Evolutionary conservation across 1,140 invertebrate genomes (phyloP).

Genomic region (Brachionus plicatilis): DNA sequence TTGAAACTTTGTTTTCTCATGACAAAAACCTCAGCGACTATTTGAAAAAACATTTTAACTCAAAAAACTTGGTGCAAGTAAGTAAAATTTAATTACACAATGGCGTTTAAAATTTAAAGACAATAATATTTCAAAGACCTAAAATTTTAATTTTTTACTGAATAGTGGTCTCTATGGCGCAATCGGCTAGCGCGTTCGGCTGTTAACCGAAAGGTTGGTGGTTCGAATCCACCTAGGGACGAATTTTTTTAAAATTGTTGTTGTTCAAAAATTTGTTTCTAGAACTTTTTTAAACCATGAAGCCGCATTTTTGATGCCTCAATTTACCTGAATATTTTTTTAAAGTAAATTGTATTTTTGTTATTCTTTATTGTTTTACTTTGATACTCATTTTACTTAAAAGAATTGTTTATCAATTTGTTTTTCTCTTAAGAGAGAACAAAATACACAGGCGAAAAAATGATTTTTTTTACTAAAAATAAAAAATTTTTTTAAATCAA

Average conservation of each 20-base stretch:
- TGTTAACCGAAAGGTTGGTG: slow-evolving; percentile 35
- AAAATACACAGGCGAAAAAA: background rate
- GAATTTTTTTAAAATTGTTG: background rate
- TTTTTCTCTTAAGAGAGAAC: background rate
- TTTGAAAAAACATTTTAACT: slow-evolving; percentile 13
- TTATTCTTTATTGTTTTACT: background rate
- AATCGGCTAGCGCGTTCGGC: slow-evolving; percentile 33
- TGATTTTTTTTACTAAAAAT: background rate
- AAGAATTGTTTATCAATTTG: background rate
- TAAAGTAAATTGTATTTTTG: background rate
- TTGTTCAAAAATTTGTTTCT: background rate
- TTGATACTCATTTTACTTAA: background rate
- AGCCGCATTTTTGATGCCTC: background rate
- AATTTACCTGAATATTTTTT: background rate
- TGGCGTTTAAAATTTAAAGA: background rate
- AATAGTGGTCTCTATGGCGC: slow-evolving; percentile 23
- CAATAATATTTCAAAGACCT: background rate
- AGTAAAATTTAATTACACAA: background rate
- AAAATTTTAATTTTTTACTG: background rate
- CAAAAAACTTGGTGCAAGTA: background rate
- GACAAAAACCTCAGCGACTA: background rate
- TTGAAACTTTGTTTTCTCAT: slow-evolving; percentile 5
- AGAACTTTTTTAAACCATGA: background rate
- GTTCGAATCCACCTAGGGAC: slow-evolving; percentile 34
- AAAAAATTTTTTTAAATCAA: background rate